Evolutionary conservation across 2,888 invertebrate genomes (phyloP), one percentile per base, ranked within the genome.

Genomic region (Philopedon plagiatum): DNA sequence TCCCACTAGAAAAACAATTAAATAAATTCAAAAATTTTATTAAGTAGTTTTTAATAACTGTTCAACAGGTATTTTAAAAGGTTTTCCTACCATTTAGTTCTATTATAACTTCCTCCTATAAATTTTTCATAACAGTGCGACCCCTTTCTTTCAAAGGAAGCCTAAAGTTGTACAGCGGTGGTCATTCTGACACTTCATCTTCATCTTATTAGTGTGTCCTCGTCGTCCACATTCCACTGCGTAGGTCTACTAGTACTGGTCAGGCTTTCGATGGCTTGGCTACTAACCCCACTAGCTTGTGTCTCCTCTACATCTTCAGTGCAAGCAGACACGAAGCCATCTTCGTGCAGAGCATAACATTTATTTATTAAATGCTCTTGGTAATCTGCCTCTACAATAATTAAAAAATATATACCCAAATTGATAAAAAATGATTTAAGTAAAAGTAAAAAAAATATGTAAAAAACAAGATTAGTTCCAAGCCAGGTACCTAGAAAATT

Each of bases 71-170:
- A 5, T 26, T 26, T 5, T 5, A 26, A 26, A 26, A 26, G 26
- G 26, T 26, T 26, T 26, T n/a, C n/a, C n/a, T 54, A 69, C 54
- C 19, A 62, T 57, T 56, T 41, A 68, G 37, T 51, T 68, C 68
- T 21, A 18, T 13, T 18, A 51, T 61, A 23, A 68, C 49, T 68
- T 60, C 61, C 39, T 49, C 23, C 61, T 60, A 68, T 37, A 68
- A 51, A 8, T 18, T 60, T 19, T 39, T 15, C 7, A 60, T 19
- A 7, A 51, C 51, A 13, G n/a, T 21, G 21, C 61, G 41, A 18
- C 34, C 3, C 39, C 68, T 60, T 39, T 57, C 46, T 15, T 51
- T 68, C 29, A 68, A 11, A 19, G 68, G 61, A 18, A 68, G 21
- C 11, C 39, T 60, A 34, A 44, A 60, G 60, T 68, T 51, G 60